Evolutionary conservation across 2,888 invertebrate species (phyloP), one percentile per base, ranked within the genome.

Genomic region (Eupithecia tripunctaria): DNA sequence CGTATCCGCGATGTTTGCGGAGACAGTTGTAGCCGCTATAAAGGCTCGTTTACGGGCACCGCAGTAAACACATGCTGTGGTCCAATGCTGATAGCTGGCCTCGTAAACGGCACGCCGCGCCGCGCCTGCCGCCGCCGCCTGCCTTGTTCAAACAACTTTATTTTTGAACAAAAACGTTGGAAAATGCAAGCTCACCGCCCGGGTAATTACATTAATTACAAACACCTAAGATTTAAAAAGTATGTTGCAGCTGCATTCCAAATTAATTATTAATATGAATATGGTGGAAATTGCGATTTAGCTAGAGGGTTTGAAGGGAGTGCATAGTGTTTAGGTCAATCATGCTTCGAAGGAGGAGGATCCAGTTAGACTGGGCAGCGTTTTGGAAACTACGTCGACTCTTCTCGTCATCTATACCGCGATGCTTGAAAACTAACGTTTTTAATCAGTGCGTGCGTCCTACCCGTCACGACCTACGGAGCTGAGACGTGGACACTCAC

Each of bases 81-180:
- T 82, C 83, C 77, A 75, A 70, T 70, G 81, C 79, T 84, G 82
- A 83, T 85, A 84, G 81, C 82, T 77, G 79, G 82, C 84, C 85
- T 90, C 91, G 84, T 91, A 89, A 91, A 91, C 82, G 86, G 77
- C 87, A 88, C 83, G 81, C 32, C n/a, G n/a, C n/a, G n/a, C n/a
- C n/a, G n/a, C n/a, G n/a, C n/a, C n/a, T n/a, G n/a, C n/a, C n/a
- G n/a, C n/a, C 32, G 32, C 32, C 32, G 32, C 82, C 80, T 79
- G 77, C 75, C 36, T 43, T 69, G 67, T 56, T 56, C 21, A 47
- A 73, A 70, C 66, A 70, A 71, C 72, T 71, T 78, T 76, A 74
- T 76, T 76, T 78, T 75, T 70, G 4, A 47, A 10, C 21, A 32
- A 62, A 32, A 32, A 32, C 12, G 29, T 63, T 63, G 62, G n/a